phyloP scores from a whole-genome alignment of 2,113 vertebrate species.

The Mionectes macconnelli region DNA sequence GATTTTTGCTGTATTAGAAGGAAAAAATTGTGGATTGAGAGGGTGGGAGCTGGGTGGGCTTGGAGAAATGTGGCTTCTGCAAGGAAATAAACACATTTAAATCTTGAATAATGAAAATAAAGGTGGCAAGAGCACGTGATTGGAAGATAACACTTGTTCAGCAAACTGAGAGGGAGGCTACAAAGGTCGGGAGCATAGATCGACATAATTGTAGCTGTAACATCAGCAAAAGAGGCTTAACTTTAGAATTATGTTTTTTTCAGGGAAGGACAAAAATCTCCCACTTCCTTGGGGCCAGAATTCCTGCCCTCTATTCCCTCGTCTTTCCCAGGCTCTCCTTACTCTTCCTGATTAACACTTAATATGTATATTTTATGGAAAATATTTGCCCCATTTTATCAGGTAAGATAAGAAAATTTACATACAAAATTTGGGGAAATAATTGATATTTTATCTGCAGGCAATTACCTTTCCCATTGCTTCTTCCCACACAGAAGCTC shows the following conservation, averaged over 20 bases:
- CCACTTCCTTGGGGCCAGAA: not conserved
- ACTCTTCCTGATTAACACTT: not conserved
- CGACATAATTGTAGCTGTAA: not conserved
- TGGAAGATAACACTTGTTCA: not conserved
- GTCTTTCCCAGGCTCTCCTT: not conserved
- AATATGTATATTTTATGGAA: not conserved
- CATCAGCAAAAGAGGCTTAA: not conserved
- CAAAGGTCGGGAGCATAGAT: not conserved
- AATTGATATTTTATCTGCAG: slow-evolving; percentile 21
- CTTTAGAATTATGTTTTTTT: not conserved
- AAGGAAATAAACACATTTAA: not conserved
- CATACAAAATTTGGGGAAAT: not conserved
- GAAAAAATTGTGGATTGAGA: not conserved
- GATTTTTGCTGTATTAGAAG: not conserved
- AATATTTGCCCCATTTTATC: not conserved
- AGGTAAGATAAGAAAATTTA: not conserved
- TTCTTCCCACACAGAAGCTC: not conserved
- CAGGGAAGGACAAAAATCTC: too few species aligned
- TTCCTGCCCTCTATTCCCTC: not conserved
- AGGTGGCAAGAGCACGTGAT: not conserved
- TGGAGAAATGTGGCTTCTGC: not conserved
- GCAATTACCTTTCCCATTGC: slow-evolving; percentile 19
- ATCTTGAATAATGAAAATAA: not conserved
- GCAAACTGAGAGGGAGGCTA: not conserved
- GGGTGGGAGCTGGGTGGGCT: not conserved